Conservation (phyloP, 2,113 vertebrate species). For the Corythaixoides concolor region DNA sequence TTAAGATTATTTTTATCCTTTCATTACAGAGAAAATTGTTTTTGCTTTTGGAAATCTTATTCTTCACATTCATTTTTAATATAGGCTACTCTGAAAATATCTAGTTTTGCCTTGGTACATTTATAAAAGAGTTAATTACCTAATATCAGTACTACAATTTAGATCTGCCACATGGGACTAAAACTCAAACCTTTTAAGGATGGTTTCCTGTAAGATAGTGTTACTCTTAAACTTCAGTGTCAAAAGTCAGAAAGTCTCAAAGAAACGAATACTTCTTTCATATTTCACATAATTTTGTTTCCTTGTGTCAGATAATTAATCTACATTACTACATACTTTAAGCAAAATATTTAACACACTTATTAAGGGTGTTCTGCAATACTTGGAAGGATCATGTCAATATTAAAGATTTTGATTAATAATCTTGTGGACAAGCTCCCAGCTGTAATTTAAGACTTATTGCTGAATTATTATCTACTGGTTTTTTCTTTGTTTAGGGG, state of each 20-base stretch:
- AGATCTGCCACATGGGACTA: background rate
- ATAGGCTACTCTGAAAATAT: background rate
- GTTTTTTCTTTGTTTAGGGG: constrained; percentile 75
- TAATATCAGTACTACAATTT: background rate
- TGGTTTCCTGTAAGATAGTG: background rate
- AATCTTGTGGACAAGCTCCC: background rate
- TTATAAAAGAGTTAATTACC: background rate
- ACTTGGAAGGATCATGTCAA: background rate
- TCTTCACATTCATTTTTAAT: background rate
- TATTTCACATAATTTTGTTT: background rate
- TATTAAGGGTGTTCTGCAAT: background rate
- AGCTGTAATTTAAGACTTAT: background rate
- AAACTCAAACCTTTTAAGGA: background rate
- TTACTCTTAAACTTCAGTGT: background rate
- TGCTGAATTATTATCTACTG: background rate
- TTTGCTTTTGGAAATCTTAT: background rate
- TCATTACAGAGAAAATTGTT: background rate
- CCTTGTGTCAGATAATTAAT: background rate
- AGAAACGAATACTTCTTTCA: background rate
- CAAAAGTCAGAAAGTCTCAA: background rate
- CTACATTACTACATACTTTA: background rate
- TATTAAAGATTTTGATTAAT: background rate
- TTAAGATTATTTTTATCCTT: background rate
- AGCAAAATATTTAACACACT: background rate
- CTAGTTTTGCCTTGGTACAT: background rate